Evolutionary conservation across 2,113 vertebrate genomes (phyloP), one percentile per base, ranked within the genome.

Genomic region (Calidris pygmaea): DNA sequence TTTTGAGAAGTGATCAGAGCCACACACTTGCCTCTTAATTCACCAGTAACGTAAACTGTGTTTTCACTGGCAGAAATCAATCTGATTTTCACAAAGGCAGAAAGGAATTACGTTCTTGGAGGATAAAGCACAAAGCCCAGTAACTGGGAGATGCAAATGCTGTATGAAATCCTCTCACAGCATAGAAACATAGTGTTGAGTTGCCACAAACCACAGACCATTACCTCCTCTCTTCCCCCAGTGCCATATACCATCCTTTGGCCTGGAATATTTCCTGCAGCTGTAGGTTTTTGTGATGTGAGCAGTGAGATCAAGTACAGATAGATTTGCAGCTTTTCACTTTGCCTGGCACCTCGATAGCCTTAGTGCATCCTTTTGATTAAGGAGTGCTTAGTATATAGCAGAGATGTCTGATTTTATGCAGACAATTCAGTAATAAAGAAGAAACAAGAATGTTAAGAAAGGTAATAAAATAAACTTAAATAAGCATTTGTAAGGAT

Each of bases 31-130:
- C 41, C 65, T 89, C 47, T 87, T 76, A 74, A 74, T 88, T 93
- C 20, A 75, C 89, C 80, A 55, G 58, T 48, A 82, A 63, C 9
- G 14, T 81, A 75, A 95, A 79, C 50, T 58, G 14, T 55, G 75
- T 89, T 96, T 96, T 81, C 80, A 85, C 73, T 4, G 2, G 19
- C 45, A 70, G 68, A 88, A 93, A 93, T 88, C 55, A 96, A 90
- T 58, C 79, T 70, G 67, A 66, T 94, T 91, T 90, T 91, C 75
- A 90, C 32, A 80, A 79, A 79, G 48, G 71, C 67, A 92, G 70
- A 68, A 76, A 87, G 39, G 30, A 91, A 74, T 68, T 73, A 66
- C 4, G 32, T 34, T 91, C 62, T 68, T 78, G 26, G 59, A 59
- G 35, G n/a, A 62, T 22, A 30, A 93, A 82, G 48, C 35, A 63